Evolutionary conservation across 2,888 invertebrate species (phyloP), one percentile per base, ranked within the genome.

Genomic region (Ditula angustiorana): DNA sequence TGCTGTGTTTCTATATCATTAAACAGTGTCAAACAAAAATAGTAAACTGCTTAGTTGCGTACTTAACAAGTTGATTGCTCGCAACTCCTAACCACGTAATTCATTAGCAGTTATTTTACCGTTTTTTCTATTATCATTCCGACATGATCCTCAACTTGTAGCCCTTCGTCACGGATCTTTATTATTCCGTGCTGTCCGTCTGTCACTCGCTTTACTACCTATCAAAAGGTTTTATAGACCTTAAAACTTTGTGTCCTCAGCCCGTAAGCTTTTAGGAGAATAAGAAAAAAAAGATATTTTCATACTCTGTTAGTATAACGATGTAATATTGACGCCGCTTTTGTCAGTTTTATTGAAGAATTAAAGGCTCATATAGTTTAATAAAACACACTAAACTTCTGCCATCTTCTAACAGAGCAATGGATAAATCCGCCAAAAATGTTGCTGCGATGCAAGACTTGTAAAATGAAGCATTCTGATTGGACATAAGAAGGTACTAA

Each of bases 221-320:
- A 56, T 56, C 37, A 62, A 61, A 55, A 23, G 10, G 47, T 49
- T 56, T 62, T 62, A 62, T 62, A 28, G 56, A 28, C 49, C 28
- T 56, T 62, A 56, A 37, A 62, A 56, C 53, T 23, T 46, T 23
- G 23, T 41, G 37, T 8, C 44, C 30, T 37, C 28, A 21, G 56
- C 23, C 44, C 44, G 33, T 49, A 41, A 49, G 49, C 37, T 47
- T 47, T 46, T 46, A n/a, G n/a, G 30, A 11, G 19, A 21, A 50
- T 26, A 16, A 26, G 10, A 13, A 50, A 21, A 50, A 30, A 19
- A 41, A 33, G 19, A 41, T 41, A 19, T 41, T 19, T n/a, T 41
- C 41, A 41, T 41, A 19, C 41, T 19, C 8, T 41, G 19, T 19
- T 19, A 41, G 19, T 19, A 2, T 19, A 19, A 10, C 19, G 19